Evolutionary conservation across 2,113 vertebrate genomes (phyloP).

Genomic region (Sturnira hondurensis): DNA sequence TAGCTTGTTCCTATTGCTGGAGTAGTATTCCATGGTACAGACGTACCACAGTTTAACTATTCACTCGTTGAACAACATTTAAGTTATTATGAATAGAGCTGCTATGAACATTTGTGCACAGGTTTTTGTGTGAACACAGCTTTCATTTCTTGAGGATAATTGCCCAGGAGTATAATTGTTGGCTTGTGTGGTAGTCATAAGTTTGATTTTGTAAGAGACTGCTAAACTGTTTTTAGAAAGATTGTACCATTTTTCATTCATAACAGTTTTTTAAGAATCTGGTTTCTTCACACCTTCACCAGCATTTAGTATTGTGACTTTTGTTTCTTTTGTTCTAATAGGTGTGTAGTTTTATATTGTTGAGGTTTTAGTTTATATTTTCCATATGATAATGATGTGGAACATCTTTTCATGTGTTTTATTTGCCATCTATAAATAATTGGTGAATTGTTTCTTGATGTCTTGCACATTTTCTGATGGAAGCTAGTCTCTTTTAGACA

Average conservation of each 20-base stretch:
- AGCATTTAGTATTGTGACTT: not conserved
- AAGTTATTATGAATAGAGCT: too few relatives aligned
- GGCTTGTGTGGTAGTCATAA: not conserved
- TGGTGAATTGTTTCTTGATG: too few relatives aligned
- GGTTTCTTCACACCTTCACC: not conserved
- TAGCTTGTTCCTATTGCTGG: not conserved
- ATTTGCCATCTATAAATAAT: too few relatives aligned
- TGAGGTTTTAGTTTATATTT: too few relatives aligned
- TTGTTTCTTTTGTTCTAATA: not conserved
- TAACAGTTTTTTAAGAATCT: not conserved
- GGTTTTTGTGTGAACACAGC: not conserved
- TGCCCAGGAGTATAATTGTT: not conserved
- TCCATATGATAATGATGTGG: too few relatives aligned
- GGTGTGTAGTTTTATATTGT: too few relatives aligned
- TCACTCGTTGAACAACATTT: too few relatives aligned
- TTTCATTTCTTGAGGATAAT: not conserved
- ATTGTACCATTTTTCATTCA: not conserved
- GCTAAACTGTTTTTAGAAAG: not conserved
- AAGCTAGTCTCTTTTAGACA: not conserved
- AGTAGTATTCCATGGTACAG: not conserved
- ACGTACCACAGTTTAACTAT: not conserved
- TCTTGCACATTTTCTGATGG: too few relatives aligned
- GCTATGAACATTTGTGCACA: not conserved
- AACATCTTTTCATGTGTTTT: too few relatives aligned
- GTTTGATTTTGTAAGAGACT: not conserved